phyloP scores from a whole-genome alignment of 2,888 invertebrate genomes.

The Cyclophora albipunctata region DNA sequence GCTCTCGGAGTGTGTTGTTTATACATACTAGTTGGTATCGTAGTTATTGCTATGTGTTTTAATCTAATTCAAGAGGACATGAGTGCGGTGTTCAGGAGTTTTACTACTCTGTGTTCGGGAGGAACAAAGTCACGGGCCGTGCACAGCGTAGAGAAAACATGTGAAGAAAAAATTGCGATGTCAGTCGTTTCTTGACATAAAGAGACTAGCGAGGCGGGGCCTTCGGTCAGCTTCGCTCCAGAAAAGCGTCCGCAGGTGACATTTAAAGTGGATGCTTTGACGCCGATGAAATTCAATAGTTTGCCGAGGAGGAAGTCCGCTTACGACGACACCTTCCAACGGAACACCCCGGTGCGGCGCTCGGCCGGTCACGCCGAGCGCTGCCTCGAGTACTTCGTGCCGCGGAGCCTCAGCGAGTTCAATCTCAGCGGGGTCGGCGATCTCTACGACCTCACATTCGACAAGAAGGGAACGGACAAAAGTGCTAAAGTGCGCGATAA shows the following conservation, averaged over 20 bases:
- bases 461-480: slow-evolving; percentile 35
- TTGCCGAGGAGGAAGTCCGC: slow-evolving; percentile 68
- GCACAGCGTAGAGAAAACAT: slow-evolving; percentile 60
- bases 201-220: slow-evolving; percentile 45
- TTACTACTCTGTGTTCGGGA: slow-evolving; percentile 39
- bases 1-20: slow-evolving; percentile 86
- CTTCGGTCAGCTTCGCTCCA: slow-evolving; percentile 39
- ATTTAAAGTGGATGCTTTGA: slow-evolving; percentile 53
- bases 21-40: slow-evolving; percentile 89
- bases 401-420: slow-evolving; percentile 88
- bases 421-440: slow-evolving; percentile 79
- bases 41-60: slow-evolving; percentile 90
- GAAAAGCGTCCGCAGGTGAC: slow-evolving; percentile 49
- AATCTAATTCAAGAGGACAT: slow-evolving; percentile 89
- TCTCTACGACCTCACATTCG: slow-evolving; percentile 33
- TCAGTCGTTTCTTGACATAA: slow-evolving; percentile 76
- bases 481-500: slow-evolving; percentile 71
- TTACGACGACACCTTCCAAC: slow-evolving; percentile 71
- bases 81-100: slow-evolving; percentile 35
- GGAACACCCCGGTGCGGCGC: slow-evolving; percentile 79
- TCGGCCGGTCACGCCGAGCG: slow-evolving; percentile 78
- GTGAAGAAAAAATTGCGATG: slow-evolving; percentile 69
- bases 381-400: slow-evolving; percentile 87
- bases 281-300: slow-evolving; percentile 72
- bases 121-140: slow-evolving; percentile 46